Evolutionary conservation across 2,888 invertebrate species (phyloP).

Genomic region (Sinelater perroti): DNA sequence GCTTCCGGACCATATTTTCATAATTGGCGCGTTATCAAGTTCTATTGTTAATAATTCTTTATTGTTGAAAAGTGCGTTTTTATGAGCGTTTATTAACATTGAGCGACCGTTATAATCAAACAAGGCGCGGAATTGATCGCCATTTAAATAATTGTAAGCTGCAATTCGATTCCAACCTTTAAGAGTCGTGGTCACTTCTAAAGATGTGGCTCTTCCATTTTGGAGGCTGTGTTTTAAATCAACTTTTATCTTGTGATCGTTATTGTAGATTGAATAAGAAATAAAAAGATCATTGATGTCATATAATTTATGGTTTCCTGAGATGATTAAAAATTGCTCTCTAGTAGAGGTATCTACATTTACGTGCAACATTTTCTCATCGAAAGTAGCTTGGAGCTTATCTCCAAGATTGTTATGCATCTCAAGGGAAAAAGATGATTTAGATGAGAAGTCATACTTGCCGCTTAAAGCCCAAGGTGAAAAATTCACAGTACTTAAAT

Average conservation of each 20-base stretch:
- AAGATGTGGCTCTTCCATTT: slow-evolving; percentile 18
- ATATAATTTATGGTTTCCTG: slow-evolving; percentile 22
- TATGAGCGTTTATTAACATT: slow-evolving; percentile 32
- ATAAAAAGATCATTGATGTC: slow-evolving; percentile 31
- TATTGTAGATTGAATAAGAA: slow-evolving; percentile 13
- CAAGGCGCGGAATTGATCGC: slow-evolving; percentile 34
- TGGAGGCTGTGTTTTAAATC: slow-evolving; percentile 35
- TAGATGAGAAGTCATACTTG: slow-evolving; percentile 19
- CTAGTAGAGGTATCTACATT: slow-evolving; percentile 4
- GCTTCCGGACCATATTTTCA: slow-evolving; percentile 37
- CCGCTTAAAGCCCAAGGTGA: slow-evolving; percentile 11
- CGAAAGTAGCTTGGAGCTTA: background rate
- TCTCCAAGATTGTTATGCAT: background rate
- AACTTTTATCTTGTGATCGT: slow-evolving; percentile 27
- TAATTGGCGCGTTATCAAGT: slow-evolving; percentile 38
- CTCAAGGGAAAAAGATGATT: background rate
- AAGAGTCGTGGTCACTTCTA: slow-evolving; percentile 34
- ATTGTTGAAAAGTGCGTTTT: slow-evolving; percentile 31
- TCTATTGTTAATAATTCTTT: slow-evolving; percentile 35
- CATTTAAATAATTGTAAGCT: slow-evolving; percentile 36
- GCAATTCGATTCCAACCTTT: slow-evolving; percentile 36
- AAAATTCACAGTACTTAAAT: slow-evolving; percentile 3
- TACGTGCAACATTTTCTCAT: slow-evolving; percentile 10
- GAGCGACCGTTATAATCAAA: slow-evolving; percentile 29
- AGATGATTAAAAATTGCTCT: slow-evolving; percentile 13